Conservation (phyloP, 2,797 vertebrate species). For the Toxotes lorentzi region DNA sequence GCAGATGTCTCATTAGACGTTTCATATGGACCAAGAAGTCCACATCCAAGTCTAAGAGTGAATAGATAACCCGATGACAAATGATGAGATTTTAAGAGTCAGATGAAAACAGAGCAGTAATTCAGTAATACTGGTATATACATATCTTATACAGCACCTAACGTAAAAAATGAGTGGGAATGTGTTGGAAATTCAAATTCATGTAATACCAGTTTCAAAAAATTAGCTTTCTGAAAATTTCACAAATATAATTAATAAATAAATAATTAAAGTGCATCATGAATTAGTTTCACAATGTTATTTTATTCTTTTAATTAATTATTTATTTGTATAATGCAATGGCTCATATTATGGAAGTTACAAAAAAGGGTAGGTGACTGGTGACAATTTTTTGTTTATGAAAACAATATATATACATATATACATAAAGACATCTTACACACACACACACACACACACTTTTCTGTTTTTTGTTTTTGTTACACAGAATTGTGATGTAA, state of each 20-base stretch:
- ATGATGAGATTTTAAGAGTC: neutral
- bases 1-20: conserved; percentile 33
- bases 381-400: neutral
- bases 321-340: neutral
- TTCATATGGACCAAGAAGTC: conserved; percentile 33
- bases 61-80: conserved; percentile 32
- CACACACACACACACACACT: too few species aligned
- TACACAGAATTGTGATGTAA: neutral
- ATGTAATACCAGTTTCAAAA: too few species aligned
- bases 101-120: too few species aligned
- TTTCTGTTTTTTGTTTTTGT: too few species aligned
- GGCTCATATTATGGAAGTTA: neutral
- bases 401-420: neutral
- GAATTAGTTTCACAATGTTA: neutral
- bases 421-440: too few species aligned
- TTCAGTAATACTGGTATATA: too few species aligned
- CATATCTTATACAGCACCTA: too few species aligned
- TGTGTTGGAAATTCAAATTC: neutral
- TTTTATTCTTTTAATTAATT: neutral
- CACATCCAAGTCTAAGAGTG: conserved; percentile 51
- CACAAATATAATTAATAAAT: neutral
- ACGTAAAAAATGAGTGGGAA: too few species aligned
- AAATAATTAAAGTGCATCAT: neutral
- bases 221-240: neutral
- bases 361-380: neutral